phyloP scores from a whole-genome alignment of 2,113 vertebrate genomes.

The Salvator merianae region DNA sequence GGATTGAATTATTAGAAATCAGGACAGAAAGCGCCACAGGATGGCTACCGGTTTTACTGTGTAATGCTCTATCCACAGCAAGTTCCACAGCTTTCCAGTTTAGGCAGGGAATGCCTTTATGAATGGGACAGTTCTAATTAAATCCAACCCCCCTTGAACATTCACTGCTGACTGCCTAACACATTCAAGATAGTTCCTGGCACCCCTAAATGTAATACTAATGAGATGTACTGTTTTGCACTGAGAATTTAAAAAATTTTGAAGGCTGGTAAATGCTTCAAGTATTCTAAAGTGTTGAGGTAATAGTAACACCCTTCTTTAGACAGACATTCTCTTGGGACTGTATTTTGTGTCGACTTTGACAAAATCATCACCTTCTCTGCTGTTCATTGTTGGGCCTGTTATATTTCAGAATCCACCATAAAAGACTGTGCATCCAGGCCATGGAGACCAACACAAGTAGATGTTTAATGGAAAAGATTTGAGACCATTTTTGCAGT shows the following conservation, averaged over 20 bases:
- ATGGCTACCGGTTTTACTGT: no score
- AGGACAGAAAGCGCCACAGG: neutral
- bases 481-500: no score
- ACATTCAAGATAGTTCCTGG: neutral
- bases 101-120: conserved; percentile 39
- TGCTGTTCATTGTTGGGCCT: neutral
- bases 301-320: neutral
- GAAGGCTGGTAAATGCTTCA: neutral
- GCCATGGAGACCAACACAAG: no score
- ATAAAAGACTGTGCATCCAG: neutral
- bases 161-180: neutral
- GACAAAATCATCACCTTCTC: conserved; percentile 24
- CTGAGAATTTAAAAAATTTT: neutral
- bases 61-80: neutral
- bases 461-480: no score
- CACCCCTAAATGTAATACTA: neutral
- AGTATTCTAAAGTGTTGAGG: neutral
- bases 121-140: conserved; percentile 38
- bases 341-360: neutral
- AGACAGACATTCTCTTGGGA: neutral
- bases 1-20: neutral
- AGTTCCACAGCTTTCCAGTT: conserved; percentile 41
- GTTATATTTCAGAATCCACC: neutral
- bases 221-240: neutral
- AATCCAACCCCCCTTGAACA: conserved; percentile 31